phyloP scores from a whole-genome alignment of 2,888 invertebrate genomes.

The Beris morrisii region DNA sequence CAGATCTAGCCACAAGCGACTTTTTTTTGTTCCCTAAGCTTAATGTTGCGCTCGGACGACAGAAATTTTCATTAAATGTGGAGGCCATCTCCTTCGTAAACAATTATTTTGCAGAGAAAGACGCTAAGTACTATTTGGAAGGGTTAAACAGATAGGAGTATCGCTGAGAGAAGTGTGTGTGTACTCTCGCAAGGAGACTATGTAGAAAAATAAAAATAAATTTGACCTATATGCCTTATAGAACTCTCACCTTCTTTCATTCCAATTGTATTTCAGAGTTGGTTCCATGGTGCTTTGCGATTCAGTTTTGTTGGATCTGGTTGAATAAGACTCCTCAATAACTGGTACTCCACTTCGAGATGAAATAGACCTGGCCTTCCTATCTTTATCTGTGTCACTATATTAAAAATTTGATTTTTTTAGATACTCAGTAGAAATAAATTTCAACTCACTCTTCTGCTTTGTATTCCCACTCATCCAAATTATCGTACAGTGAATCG shows the following conservation, averaged over 20 bases:
- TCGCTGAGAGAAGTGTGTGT: too few relatives aligned
- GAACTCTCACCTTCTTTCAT: constrained; percentile 42
- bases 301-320: constrained; percentile 42
- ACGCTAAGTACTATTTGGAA: too few relatives aligned
- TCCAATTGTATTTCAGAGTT: constrained; percentile 45
- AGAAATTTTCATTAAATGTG: too few relatives aligned
- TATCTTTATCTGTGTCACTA: constrained; percentile 32
- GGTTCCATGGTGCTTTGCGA: constrained; percentile 39
- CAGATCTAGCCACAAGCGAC: too few relatives aligned
- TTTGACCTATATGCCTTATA: too few relatives aligned
- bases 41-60: too few relatives aligned
- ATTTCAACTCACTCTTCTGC: neutral
- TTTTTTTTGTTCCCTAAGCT: too few relatives aligned
- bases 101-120: too few relatives aligned
- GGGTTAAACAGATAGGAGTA: too few relatives aligned
- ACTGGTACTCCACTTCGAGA: constrained; percentile 50
- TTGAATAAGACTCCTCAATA: constrained; percentile 51
- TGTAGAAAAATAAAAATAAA: too few relatives aligned
- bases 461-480: constrained; percentile 8
- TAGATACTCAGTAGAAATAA: neutral
- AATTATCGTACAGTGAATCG: constrained; percentile 11
- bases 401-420: neutral
- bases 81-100: too few relatives aligned
- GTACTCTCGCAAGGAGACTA: too few relatives aligned
- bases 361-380: constrained; percentile 54